Percentiles rank a stretch among this genome's conserved stretches.
phyloP scores from a whole-genome alignment of 2,888 invertebrate species.

The Clitarchus hookeri region DNA sequence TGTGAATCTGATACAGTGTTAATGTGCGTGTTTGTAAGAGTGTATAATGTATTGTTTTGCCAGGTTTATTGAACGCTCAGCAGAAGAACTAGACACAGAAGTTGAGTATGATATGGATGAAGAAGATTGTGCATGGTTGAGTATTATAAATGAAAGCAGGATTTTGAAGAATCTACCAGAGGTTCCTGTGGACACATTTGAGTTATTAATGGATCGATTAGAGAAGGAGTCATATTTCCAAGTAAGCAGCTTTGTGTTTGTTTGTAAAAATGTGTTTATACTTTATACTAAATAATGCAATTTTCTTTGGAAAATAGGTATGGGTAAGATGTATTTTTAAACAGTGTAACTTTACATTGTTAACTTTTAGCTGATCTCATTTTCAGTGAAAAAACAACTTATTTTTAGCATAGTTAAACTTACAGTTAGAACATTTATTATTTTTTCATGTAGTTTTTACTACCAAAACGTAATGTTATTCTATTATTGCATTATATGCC shows the following conservation, averaged over 20 bases:
- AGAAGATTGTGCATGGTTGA: slow-evolving; percentile 95
- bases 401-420: too few species aligned
- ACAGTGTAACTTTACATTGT: neutral
- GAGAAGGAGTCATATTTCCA: slow-evolving; percentile 98
- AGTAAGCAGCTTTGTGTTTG: slow-evolving; percentile 52
- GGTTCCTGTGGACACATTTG: slow-evolving; percentile 88
- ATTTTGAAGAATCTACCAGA: slow-evolving; percentile 70
- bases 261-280: neutral
- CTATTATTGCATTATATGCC: too few species aligned
- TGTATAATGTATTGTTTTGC: neutral
- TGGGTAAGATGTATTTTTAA: neutral
- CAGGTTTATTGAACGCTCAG: slow-evolving; percentile 91
- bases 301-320: too few species aligned
- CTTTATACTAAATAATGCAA: too few species aligned
- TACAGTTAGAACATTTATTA: too few species aligned
- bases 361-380: too few species aligned
- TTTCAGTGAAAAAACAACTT: too few species aligned
- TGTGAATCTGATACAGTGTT: neutral
- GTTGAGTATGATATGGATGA: slow-evolving; percentile 98
- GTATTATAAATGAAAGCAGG: slow-evolving; percentile 84
- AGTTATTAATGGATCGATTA: slow-evolving; percentile 94
- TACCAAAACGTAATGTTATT: too few species aligned
- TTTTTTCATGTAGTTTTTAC: too few species aligned
- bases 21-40: neutral
- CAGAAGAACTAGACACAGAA: slow-evolving; percentile 91